Percentiles rank a stretch among this genome's conserved stretches.
These are phyloP conservation scores for Sminthurides bifidus DNA, from an alignment of 1,140 invertebrate species.

Conservation along the genomic window DNA sequence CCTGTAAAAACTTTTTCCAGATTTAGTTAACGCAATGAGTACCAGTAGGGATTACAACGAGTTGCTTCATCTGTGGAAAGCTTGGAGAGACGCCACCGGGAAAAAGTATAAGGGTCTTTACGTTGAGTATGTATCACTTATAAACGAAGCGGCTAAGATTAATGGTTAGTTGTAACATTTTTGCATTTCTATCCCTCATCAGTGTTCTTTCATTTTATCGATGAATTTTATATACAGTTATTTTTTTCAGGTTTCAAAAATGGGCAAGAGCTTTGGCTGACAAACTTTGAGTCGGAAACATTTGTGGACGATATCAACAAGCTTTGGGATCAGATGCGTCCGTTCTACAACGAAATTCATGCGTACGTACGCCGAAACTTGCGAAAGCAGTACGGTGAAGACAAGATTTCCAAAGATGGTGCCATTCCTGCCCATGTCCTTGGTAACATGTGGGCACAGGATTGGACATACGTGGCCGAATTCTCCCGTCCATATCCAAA, in stretches of 20 bases:
- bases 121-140: conserved; percentile 56
- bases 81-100: conserved; percentile 62
- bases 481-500: conserved; percentile 58
- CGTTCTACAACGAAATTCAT: conserved; percentile 73
- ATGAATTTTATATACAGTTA: not conserved
- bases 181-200: not conserved
- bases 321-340: conserved; percentile 63
- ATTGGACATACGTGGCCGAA: conserved; percentile 65
- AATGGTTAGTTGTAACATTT: conserved; percentile 56
- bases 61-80: conserved; percentile 58
- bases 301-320: conserved; percentile 50
- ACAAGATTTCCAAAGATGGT: conserved; percentile 47
- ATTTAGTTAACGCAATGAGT: too few relatives aligned
- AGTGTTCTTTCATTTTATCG: too few relatives aligned
- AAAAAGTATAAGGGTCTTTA: conserved; percentile 55
- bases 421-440: conserved; percentile 85
- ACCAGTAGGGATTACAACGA: conserved; percentile 56
- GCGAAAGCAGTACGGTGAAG: conserved; percentile 53
- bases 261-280: conserved; percentile 16
- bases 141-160: conserved; percentile 63
- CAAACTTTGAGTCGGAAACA: conserved; percentile 46
- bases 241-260: conserved; percentile 13
- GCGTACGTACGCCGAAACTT: conserved; percentile 70
- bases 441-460: conserved; percentile 88
- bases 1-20: too few relatives aligned